Percentiles rank a stretch among this genome's conserved stretches.
Evolutionary conservation across 2,888 invertebrate species (phyloP).

Genomic region (Acanthosepion esculentum): DNA sequence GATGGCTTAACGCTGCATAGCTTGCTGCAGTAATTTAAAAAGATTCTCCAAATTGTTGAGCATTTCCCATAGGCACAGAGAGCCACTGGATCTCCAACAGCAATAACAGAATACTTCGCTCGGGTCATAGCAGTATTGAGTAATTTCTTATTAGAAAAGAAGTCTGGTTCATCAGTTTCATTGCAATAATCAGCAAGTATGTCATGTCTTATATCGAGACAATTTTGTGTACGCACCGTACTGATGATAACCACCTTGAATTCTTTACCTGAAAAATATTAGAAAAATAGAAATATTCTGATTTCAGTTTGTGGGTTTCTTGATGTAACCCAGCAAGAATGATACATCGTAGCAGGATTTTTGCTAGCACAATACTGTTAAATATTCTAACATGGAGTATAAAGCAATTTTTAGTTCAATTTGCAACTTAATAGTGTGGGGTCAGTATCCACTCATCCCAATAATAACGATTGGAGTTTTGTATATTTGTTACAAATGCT

Average conservation of each 20-base stretch:
- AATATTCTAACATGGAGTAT: no score
- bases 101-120: conserved; percentile 70
- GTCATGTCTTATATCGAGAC: conserved; percentile 57
- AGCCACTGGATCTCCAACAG: conserved; percentile 71
- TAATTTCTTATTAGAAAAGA: conserved; percentile 70
- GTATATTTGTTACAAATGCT: no score
- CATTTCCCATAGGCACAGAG: conserved; percentile 71
- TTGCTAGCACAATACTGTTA: no score
- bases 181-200: conserved; percentile 53
- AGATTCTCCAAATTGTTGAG: conserved; percentile 66
- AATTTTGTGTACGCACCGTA: conserved; percentile 67
- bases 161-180: conserved; percentile 65
- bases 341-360: no score
- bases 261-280: conserved; percentile 67
- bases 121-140: conserved; percentile 73
- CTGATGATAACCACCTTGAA: conserved; percentile 71
- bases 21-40: conserved; percentile 69
- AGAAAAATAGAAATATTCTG: neutral
- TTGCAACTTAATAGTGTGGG: no score
- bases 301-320: neutral
- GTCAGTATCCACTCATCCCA: no score
- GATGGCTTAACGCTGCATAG: conserved; percentile 67
- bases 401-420: no score
- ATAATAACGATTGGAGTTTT: no score
- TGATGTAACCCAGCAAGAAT: no score